Evolutionary conservation across 2,888 invertebrate species (phyloP), one percentile per base, ranked within the genome.

Genomic region (Craniophora ligustri): DNA sequence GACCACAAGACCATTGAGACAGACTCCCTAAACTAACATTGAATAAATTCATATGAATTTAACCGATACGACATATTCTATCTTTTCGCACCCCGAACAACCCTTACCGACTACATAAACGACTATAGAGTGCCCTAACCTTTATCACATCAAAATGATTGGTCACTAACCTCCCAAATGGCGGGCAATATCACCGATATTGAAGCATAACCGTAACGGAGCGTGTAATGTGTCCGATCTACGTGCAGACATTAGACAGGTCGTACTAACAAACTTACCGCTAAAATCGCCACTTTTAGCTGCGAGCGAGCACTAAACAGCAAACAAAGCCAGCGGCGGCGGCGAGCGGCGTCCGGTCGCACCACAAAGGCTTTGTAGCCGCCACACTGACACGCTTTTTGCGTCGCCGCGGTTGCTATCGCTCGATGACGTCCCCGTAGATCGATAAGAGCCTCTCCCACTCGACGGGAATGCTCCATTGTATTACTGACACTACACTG

Each of bases 371-470:
- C 91, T 87, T 90, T 90, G 89, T 90, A 80, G 78, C 84, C 87
- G 90, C 84, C 89, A 86, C 84, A 91, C 84, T 92, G 92, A 91
- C 92, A 92, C 91, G 92, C 91, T 93, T 92, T 92, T 92, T 93
- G 91, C 91, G 88, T 85, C 85, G 81, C 79, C 76, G 81, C 85
- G 85, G 82, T 85, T 86, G 91, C 87, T 92, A 93, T 92, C 92
- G 89, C 87, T 76, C 90, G 92, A 92, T 92, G 92, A 93, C 91
- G 91, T 90, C 85, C 91, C 88, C 78, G 88, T 87, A 91, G 91
- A 92, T 92, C 92, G 92, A 92, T 92, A 93, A 93, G 92, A 91
- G 88, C 85, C 87, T 87, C 87, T 87, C 87, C 87, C 87, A 88
- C 91, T 91, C 88, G 85, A 86, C 89, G 88, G 88, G 89, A 89